Conservation (phyloP, 30 jellyfish, hydroid and myxozoan species). For the Hydractinia symbiolongicarpus region DNA sequence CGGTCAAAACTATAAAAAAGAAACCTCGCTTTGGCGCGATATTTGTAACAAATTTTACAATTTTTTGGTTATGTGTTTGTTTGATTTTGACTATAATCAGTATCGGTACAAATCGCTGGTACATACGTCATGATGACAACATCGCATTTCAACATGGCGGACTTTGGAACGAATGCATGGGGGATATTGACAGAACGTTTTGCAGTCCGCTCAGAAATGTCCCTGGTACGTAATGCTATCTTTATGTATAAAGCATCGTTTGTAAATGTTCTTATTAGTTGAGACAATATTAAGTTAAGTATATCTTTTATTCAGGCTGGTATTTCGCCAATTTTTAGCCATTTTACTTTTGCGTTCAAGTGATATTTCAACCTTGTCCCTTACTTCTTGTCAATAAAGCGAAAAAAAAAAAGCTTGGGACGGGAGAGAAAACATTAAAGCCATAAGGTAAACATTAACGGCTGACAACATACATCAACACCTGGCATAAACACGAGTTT, state of each 20-base stretch:
- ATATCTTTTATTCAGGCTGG: no score
- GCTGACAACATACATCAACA: no score
- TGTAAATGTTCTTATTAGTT: neutral
- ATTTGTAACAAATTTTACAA: slow-evolving; percentile 1
- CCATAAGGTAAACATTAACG: no score
- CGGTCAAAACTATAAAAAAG: neutral
- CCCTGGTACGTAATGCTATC: slow-evolving; percentile 8
- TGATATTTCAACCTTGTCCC: no score
- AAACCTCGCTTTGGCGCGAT: slow-evolving; percentile 3
- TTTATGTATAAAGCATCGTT: neutral
- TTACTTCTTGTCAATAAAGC: no score
- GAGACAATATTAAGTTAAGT: neutral
- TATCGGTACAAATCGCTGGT: slow-evolving; percentile 19
- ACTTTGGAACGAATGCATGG: slow-evolving; percentile 33
- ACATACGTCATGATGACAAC: neutral
- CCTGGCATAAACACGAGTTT: no score
- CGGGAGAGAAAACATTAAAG: no score
- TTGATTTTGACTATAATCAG: neutral
- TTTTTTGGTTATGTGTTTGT: slow-evolving; percentile 22
- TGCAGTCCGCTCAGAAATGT: slow-evolving; percentile 12
- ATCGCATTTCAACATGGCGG: slow-evolving; percentile 29
- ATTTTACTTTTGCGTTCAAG: no score
- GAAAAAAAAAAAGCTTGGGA: no score
- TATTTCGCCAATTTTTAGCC: no score
- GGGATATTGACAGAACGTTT: slow-evolving; percentile 26